These are phyloP conservation scores for Steatocranus sp. DNA, from an alignment of 2,797 vertebrate species.

Conservation along the genomic window DNA sequence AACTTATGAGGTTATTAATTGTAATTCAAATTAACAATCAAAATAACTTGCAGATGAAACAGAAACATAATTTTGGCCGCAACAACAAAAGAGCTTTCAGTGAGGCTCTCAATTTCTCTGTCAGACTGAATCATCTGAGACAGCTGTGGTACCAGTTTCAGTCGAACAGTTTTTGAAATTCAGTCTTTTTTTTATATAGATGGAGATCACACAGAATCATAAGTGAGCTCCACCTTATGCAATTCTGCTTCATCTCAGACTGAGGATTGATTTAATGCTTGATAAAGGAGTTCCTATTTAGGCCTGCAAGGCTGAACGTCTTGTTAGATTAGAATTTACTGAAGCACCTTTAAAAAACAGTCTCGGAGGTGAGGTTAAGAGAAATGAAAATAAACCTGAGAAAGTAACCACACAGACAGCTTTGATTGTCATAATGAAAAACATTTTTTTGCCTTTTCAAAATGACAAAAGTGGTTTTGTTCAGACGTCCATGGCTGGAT, in stretches of 20 bases:
- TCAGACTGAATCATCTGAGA: background rate
- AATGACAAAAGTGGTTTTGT: background rate
- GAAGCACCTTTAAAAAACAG: background rate
- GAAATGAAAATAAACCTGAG: background rate
- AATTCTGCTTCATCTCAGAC: background rate
- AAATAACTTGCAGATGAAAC: background rate
- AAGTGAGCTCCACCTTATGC: background rate
- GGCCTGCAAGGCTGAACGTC: background rate
- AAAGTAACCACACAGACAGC: background rate
- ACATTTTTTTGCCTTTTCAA: background rate
- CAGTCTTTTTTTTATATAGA: background rate
- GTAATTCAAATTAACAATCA: background rate
- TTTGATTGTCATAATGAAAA: background rate
- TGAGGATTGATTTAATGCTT: background rate
- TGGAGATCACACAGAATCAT: background rate
- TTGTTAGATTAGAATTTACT: background rate
- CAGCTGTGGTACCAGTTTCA: background rate
- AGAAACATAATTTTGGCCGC: background rate
- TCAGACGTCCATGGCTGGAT: background rate
- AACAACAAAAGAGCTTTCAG: background rate
- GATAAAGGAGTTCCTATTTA: background rate
- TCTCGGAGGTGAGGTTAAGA: background rate
- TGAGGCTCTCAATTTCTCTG: background rate
- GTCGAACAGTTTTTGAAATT: background rate
- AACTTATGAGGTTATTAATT: background rate